These are phyloP conservation scores for Sycobia sp. DNA, from an alignment of 1,140 invertebrate genomes.

Conservation along the genomic window DNA sequence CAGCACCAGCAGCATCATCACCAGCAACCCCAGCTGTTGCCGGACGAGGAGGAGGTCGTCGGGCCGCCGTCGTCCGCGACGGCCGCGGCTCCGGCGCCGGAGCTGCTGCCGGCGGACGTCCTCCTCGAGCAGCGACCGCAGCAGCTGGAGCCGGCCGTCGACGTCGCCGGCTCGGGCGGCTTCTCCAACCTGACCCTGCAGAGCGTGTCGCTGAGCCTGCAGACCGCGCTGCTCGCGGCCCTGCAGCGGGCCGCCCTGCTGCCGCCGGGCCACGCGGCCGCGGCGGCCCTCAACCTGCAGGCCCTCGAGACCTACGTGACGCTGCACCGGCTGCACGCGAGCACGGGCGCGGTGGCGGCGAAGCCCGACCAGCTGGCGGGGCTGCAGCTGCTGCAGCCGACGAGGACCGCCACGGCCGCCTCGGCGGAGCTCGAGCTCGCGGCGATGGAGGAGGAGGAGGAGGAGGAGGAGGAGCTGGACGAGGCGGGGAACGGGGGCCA, in stretches of 20 bases:
- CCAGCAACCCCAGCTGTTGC: not conserved
- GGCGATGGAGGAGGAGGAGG: not conserved
- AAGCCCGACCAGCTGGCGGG: conserved; percentile 42
- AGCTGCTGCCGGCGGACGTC: conserved; percentile 38
- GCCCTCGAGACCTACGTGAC: conserved; percentile 83
- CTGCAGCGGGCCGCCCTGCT: conserved; percentile 67
- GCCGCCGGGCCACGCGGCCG: conserved; percentile 77
- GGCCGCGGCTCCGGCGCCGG: conserved; percentile 12
- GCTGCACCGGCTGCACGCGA: conserved; percentile 70
- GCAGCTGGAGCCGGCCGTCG: conserved; percentile 36
- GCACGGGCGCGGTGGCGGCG: conserved; percentile 54
- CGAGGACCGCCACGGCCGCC: conserved; percentile 17
- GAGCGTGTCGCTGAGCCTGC: conserved; percentile 50
- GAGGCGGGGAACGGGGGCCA: not conserved
- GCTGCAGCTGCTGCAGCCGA: conserved; percentile 21
- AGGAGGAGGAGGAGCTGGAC: not conserved
- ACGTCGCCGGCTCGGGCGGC: too few relatives aligned
- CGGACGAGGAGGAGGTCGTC: not conserved
- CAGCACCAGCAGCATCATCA: too few relatives aligned
- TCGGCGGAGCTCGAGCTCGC: too few relatives aligned
- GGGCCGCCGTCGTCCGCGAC: conserved; percentile 39
- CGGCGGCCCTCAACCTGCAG: conserved; percentile 79
- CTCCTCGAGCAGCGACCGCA: too few relatives aligned
- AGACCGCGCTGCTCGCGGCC: conserved; percentile 63
- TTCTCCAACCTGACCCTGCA: conserved; percentile 54